phyloP scores from a whole-genome alignment of 2,113 vertebrate species.

The Xiphorhynchus elegans region DNA sequence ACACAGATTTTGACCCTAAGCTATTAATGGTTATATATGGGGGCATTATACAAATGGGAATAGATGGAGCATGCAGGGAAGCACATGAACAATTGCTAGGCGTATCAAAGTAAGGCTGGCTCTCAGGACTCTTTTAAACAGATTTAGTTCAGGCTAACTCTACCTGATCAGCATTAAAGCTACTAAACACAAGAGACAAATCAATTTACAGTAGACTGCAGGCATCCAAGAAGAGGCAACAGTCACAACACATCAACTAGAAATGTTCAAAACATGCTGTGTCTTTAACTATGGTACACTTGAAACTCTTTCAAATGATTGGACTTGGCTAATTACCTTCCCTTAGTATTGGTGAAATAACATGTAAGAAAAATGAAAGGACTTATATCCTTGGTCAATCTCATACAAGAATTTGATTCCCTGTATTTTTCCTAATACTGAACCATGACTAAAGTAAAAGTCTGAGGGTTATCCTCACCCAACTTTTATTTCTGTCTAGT shows the following conservation, averaged over 20 bases:
- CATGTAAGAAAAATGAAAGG: not conserved
- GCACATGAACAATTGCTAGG: not conserved
- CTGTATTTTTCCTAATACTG: not conserved
- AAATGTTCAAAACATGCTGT: not conserved
- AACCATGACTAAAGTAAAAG: not conserved
- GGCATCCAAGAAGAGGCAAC: not conserved
- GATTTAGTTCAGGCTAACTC: not conserved
- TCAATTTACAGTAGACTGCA: not conserved
- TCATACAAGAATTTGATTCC: not conserved
- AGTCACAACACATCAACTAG: not conserved
- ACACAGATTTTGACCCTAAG: not conserved
- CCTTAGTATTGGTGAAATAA: not conserved
- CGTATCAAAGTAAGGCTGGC: not conserved
- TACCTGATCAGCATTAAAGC: not conserved
- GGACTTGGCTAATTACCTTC: not conserved
- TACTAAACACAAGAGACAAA: constrained; percentile 11
- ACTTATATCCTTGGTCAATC: not conserved
- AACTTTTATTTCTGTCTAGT: not conserved
- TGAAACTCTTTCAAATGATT: not conserved
- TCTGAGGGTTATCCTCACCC: not conserved
- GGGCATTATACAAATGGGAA: not conserved
- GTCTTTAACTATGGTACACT: not conserved
- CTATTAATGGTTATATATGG: accelerated
- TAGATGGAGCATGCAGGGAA: not conserved
- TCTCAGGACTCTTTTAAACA: not conserved